Evolutionary conservation across 2,113 vertebrate genomes (phyloP), one percentile per base, ranked within the genome.

Genomic region (Machaerirhynchus nigripectus): DNA sequence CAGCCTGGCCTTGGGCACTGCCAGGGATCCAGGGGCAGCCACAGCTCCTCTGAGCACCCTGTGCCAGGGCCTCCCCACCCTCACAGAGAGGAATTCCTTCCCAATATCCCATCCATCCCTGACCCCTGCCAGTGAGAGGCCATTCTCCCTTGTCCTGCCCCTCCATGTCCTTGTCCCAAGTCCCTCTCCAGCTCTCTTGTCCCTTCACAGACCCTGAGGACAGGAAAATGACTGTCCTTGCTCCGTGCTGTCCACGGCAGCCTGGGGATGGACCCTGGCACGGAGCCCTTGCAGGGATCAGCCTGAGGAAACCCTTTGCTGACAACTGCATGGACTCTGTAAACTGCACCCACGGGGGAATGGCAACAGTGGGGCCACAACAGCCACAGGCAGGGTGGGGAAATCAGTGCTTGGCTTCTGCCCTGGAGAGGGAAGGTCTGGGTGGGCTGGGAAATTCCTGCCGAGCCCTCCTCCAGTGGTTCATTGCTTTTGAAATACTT

Each of bases 1-100:
- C 60, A 82, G 0, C 39, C 46, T 47, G 46, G 28, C 24, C n/a
- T 55, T 30, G 61, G 40, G 0, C 24, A 47, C 13, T 47, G 0
- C n/a, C 46, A 60, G 24, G 20, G 61, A 60, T 47, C 42, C 21
- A 67, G 31, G 33, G 53, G 20, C 46, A 89, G 44, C 60, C 39
- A 60, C 39, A 75, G 28, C 53, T 68, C 0, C n/a, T 68, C n/a
- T 68, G 69, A 46, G 9, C 28, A 67, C 1, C 30, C 39, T 53
- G n/a, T 75, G 39, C 60, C 60, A 75, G 46, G 19, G 13, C 5
- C 23, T 59, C 0, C 0, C 23, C 6, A 17, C 4, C 52, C 28
- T 82, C 39, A 1, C 28, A 39, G 28, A 1, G 2, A 52, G 1
- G 1, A 53, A 46, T 60, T 60, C 0, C 14, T 22, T 47, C 39